Percentiles rank a stretch among this genome's conserved stretches.
phyloP scores from a whole-genome alignment of 2,888 invertebrate genomes.

The Platycheirus rosarum region DNA sequence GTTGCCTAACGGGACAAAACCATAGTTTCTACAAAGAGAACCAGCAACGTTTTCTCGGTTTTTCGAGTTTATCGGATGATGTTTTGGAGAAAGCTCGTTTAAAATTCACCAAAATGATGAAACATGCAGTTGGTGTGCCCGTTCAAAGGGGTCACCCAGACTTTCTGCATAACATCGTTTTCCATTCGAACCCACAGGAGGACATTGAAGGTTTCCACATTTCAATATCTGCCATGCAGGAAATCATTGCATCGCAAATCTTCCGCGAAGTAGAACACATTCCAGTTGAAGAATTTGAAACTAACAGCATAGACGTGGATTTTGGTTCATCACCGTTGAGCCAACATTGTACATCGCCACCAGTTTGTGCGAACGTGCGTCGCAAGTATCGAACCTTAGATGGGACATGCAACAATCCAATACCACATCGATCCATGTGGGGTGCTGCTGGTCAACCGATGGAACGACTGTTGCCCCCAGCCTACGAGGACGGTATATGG shows the following conservation, averaged over 20 bases:
- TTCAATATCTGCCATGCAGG: conserved; percentile 83
- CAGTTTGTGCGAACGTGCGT: conserved; percentile 82
- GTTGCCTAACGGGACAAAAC: conserved; percentile 86
- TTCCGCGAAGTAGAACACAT: conserved; percentile 82
- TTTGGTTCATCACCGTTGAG: conserved; percentile 78
- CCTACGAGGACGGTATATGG: conserved; percentile 86
- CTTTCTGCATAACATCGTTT: conserved; percentile 80
- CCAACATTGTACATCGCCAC: conserved; percentile 80
- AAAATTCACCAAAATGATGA: conserved; percentile 81
- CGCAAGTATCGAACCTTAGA: conserved; percentile 88
- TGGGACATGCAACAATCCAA: conserved; percentile 92
- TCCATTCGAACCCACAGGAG: conserved; percentile 80
- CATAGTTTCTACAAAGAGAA: conserved; percentile 82
- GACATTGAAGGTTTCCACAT: conserved; percentile 82
- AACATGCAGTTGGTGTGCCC: conserved; percentile 79
- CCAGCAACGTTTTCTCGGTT: conserved; percentile 21
- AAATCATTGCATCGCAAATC: conserved; percentile 83
- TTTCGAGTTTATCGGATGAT: conserved; percentile 39
- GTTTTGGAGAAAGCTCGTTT: conserved; percentile 79
- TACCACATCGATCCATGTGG: conserved; percentile 83
- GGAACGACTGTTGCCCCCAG: conserved; percentile 87
- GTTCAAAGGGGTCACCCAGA: conserved; percentile 81
- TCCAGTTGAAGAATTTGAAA: conserved; percentile 80
- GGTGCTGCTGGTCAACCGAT: conserved; percentile 87
- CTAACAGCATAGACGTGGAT: conserved; percentile 80